Percentiles rank a stretch among this genome's conserved stretches.
phyloP scores from a whole-genome alignment of 2,113 vertebrate species.

The Nycticorax nycticorax region DNA sequence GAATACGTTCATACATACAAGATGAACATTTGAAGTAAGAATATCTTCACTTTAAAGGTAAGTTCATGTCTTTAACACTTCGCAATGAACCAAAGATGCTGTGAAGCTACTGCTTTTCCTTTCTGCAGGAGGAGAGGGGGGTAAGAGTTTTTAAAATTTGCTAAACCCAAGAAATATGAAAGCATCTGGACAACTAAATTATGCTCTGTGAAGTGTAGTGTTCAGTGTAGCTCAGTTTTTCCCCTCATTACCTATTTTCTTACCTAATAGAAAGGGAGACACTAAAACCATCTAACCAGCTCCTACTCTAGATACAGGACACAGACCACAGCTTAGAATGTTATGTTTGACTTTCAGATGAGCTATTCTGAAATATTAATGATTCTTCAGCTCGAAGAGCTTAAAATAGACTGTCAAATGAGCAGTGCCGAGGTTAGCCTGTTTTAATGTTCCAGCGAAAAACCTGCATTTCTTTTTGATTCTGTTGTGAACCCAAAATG shows the following conservation, averaged over 20 bases:
- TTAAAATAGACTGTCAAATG: neutral
- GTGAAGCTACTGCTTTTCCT: neutral
- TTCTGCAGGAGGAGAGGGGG: neutral
- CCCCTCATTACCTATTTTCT: neutral
- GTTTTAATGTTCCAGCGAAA: neutral
- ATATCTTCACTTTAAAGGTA: neutral
- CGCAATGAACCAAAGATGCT: neutral
- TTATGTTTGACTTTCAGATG: slow-evolving; percentile 26
- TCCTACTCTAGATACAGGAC: neutral
- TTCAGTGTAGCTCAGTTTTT: neutral
- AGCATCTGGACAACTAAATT: neutral
- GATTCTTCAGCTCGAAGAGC: neutral
- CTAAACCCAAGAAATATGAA: neutral
- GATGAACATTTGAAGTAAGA: neutral
- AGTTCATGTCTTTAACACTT: neutral
- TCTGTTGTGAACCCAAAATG: neutral
- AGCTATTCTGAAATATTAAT: slow-evolving; percentile 19
- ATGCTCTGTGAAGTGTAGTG: neutral
- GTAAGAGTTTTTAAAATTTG: neutral
- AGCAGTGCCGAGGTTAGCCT: neutral
- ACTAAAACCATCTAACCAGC: neutral
- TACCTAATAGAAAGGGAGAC: neutral
- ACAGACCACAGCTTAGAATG: neutral
- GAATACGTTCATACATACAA: neutral
- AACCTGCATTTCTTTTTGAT: neutral